Conservation (phyloP, 2,797 vertebrate genomes). For the Sebastiscus tertius region DNA sequence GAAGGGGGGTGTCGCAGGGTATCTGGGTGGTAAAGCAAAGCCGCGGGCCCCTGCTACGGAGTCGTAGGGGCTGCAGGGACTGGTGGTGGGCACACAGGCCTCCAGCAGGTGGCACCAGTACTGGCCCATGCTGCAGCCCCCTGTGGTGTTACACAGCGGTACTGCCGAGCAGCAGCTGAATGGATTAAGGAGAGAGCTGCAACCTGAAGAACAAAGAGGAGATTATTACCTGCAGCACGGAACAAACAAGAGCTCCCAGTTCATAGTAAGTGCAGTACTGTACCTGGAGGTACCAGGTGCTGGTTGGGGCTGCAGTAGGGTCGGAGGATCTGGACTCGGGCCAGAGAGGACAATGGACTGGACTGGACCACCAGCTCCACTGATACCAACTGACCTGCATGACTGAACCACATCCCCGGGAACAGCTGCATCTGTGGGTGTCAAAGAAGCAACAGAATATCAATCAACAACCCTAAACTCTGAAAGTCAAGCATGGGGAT, state of each 20-base stretch:
- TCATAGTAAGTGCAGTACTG: neutral
- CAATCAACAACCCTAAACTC: neutral
- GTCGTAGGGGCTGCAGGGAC: constrained; percentile 81
- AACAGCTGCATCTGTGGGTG: constrained; percentile 83
- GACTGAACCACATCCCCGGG: constrained; percentile 87
- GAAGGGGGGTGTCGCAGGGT: constrained; percentile 71
- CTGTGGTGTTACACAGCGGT: constrained; percentile 84
- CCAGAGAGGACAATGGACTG: constrained; percentile 58
- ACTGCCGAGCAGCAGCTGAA: constrained; percentile 82
- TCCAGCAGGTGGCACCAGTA: constrained; percentile 87
- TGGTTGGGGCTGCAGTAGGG: constrained; percentile 84
- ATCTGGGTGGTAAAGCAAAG: constrained; percentile 77
- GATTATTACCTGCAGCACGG: neutral
- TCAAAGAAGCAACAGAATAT: neutral
- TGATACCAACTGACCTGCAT: constrained; percentile 78
- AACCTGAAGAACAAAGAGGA: constrained; percentile 69
- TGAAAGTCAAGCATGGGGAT: neutral
- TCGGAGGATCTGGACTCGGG: constrained; percentile 82
- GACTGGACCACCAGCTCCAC: constrained; percentile 81
- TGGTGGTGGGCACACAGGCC: constrained; percentile 74
- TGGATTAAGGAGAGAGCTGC: constrained; percentile 78
- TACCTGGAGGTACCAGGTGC: constrained; percentile 85
- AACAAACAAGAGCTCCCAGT: neutral
- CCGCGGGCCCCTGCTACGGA: constrained; percentile 34
- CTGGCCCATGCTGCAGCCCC: constrained; percentile 77